Evolutionary conservation across 2,888 invertebrate genomes (phyloP).

Genomic region (Pantelozetes paolii): DNA sequence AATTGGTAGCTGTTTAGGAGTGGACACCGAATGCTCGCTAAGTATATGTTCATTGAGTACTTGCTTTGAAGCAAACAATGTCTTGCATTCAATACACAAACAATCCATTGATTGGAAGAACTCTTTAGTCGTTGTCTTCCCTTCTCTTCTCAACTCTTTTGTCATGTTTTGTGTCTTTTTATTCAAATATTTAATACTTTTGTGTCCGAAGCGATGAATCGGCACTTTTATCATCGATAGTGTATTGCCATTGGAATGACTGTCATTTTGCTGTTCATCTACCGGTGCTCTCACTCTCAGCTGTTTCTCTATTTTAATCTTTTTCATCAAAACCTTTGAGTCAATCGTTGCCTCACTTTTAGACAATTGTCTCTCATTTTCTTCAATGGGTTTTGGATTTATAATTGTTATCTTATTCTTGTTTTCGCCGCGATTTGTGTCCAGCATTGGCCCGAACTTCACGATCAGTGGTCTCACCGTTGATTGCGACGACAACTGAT

Average conservation of each 20-base stretch:
- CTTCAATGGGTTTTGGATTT: neutral
- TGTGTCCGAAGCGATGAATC: neutral
- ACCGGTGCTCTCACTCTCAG: neutral
- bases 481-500: neutral
- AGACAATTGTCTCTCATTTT: neutral
- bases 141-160: conserved; percentile 2
- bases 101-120: neutral
- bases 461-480: conserved; percentile 18
- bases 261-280: neutral
- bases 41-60: conserved; percentile 26
- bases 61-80: neutral
- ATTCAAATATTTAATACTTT: neutral
- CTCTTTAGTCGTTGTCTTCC: neutral
- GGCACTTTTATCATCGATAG: conserved; percentile 21
- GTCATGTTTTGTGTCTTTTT: neutral
- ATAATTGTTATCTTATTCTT: conserved; percentile 27
- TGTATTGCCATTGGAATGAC: conserved; percentile 17
- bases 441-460: conserved; percentile 10
- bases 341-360: neutral
- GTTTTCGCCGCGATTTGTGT: neutral
- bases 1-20: too few relatives aligned
- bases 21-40: neutral
- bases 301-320: conserved; percentile 10
- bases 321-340: neutral
- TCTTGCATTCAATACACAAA: conserved; percentile 11